phyloP scores from a whole-genome alignment of 2,888 invertebrate genomes.

The Matsumyia berberina region DNA sequence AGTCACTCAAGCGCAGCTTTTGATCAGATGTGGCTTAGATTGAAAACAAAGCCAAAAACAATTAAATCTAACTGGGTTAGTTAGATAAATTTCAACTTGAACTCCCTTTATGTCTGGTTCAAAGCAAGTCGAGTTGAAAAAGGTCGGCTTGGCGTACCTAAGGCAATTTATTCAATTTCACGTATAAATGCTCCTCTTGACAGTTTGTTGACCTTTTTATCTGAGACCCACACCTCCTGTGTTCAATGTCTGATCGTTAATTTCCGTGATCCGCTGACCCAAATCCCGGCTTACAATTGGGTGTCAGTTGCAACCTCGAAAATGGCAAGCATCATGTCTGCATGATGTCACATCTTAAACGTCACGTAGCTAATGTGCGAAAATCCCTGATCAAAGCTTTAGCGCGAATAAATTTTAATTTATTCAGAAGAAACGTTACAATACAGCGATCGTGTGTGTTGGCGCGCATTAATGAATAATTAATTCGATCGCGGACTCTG shows the following conservation, averaged over 20 bases:
- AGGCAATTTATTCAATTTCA: too few relatives aligned
- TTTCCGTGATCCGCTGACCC: constrained; percentile 12
- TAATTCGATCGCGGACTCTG: neutral
- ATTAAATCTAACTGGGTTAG: neutral
- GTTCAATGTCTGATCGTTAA: neutral
- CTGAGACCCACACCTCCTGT: neutral
- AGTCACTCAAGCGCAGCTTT: neutral
- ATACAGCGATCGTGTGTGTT: constrained; percentile 1
- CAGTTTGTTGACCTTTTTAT: too few relatives aligned
- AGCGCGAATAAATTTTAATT: neutral
- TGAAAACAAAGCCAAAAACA: neutral
- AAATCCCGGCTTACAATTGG: neutral
- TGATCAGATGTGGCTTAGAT: neutral
- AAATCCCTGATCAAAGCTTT: constrained; percentile 22
- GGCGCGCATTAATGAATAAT: neutral
- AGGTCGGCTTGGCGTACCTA: too few relatives aligned
- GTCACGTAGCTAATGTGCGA: neutral
- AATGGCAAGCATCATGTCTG: neutral
- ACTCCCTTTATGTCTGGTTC: neutral
- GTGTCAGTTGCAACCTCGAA: too few relatives aligned
- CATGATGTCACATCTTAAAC: neutral
- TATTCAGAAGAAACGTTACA: neutral
- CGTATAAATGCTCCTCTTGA: too few relatives aligned
- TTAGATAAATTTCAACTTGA: neutral
- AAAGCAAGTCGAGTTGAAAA: neutral